Conservation (phyloP, 2,113 vertebrate genomes). For the Cyphomyrus discorhynchus region DNA sequence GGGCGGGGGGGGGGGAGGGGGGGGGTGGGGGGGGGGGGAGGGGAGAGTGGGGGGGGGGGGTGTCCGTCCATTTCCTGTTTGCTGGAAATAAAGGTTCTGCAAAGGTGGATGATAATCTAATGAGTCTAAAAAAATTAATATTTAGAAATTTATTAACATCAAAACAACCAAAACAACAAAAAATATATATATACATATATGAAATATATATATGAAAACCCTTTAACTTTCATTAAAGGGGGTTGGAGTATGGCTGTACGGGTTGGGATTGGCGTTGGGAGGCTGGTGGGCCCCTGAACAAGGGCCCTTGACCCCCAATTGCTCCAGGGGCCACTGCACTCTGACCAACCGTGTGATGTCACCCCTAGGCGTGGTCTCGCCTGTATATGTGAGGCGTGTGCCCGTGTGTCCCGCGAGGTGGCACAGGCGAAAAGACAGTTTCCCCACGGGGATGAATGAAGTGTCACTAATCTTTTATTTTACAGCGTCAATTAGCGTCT, state of each 20-base stretch:
- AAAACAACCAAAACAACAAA: neutral
- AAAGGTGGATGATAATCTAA: neutral
- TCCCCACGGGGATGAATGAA: neutral
- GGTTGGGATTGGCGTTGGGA: neutral
- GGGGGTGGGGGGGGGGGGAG: neutral
- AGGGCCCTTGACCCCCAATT: neutral
- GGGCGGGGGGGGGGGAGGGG: neutral
- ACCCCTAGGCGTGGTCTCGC: neutral
- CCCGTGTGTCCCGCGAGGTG: neutral
- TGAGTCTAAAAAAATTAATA: neutral
- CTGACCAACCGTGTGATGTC: neutral
- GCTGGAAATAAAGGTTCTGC: neutral
- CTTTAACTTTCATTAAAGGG: neutral
- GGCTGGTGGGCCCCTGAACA: neutral
- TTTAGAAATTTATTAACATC: neutral
- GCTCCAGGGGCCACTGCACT: neutral
- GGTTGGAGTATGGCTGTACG: neutral
- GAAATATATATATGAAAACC: neutral
- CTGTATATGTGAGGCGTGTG: neutral
- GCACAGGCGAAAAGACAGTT: neutral
- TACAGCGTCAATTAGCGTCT: neutral
- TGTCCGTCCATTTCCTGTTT: neutral
- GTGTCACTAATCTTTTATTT: neutral
- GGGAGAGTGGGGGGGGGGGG: neutral
- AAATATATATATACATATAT: neutral